Evolutionary conservation across 1,140 invertebrate species (phyloP).

Genomic region (Semibalanus balanoides): DNA sequence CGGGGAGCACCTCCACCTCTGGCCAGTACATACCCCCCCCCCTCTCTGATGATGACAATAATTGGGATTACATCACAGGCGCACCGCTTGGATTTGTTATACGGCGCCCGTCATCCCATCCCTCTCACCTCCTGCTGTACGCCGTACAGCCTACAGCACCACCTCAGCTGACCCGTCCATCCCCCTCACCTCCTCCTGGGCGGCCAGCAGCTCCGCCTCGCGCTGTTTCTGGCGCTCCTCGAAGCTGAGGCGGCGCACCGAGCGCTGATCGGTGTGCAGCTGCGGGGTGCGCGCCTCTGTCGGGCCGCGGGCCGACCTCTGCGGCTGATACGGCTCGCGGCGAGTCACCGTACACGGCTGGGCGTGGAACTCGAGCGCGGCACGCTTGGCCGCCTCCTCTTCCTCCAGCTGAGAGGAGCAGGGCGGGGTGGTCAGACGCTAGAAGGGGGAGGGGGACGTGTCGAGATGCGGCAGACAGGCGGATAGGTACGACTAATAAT

Average conservation of each 20-base stretch:
- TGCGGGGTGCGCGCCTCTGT: slow-evolving; percentile 32
- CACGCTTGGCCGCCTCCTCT: slow-evolving; percentile 13
- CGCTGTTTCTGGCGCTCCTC: slow-evolving; percentile 32
- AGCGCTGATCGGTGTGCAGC: slow-evolving; percentile 34
- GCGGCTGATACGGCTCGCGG: slow-evolving; percentile 38
- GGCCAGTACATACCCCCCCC: too few species aligned
- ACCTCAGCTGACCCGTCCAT: neutral
- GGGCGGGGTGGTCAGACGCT: too few species aligned
- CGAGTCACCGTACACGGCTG: slow-evolving; percentile 31
- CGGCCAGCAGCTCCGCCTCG: slow-evolving; percentile 25
- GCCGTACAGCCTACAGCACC: too few species aligned
- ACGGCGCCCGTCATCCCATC: too few species aligned
- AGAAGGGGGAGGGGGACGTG: too few species aligned
- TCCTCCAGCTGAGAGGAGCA: slow-evolving; percentile 21
- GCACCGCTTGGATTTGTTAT: too few species aligned
- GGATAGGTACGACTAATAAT: too few species aligned
- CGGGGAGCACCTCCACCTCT: too few species aligned
- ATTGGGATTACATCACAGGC: too few species aligned
- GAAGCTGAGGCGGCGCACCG: slow-evolving; percentile 32
- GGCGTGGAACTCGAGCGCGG: slow-evolving; percentile 31
- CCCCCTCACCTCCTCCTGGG: slow-evolving; percentile 16
- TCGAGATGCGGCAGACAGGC: too few species aligned
- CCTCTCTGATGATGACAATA: too few species aligned
- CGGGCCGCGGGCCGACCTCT: slow-evolving; percentile 27
- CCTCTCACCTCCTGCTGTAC: neutral